Base-by-base conservation (phyloP, 2,888 invertebrate species). In the Leptinotarsa tumamoca region DNA sequence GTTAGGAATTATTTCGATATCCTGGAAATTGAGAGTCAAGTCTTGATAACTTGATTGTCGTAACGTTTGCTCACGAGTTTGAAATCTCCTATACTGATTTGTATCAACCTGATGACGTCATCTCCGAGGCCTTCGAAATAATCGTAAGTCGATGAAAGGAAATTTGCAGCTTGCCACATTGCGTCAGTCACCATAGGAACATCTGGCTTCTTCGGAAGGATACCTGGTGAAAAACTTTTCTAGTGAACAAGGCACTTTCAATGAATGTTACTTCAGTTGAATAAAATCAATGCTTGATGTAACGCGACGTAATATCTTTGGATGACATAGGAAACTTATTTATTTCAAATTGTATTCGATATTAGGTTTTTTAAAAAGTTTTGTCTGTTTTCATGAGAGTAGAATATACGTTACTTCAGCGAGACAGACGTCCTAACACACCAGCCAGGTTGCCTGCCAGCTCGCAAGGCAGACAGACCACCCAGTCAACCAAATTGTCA, bases 121-220 rank as follows among this genome's bases (percentile, higher is more conserved):
- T 84, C 81, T 1, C 89, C 86, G 0, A 95, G 85, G 0, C 90
- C 90, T 1, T 82, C 69, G 81, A 95, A 95, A 18, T 82, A 81
- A 0, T 88, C 82, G 76, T 94, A 93, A 23, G 88, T 90, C 43
- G 90, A 89, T 33, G 92, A 89, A 58, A 96, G 86, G 85, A 92
- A 94, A 83, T 93, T 89, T 0, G 91, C 90, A 0, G 91, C 88
- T 13, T 92, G 88, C 96, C 96, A 97, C 89, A 93, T 93, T 23
- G 89, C 87, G 49, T 94, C 93, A 0, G 91, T 91, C 67, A 96
- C 84, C 63, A 90, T 88, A 23, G 91, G 90, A 73, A 91, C 84
- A 68, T 90, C 86, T 0, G 95, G 95, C 84, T 93, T 93, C 67
- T 91, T 90, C 0, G 89, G 89, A 21, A 75, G 21, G 51, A n/a